Evolutionary conservation across 2,113 vertebrate genomes (phyloP).

Genomic region (Gallinago paraguaiae): DNA sequence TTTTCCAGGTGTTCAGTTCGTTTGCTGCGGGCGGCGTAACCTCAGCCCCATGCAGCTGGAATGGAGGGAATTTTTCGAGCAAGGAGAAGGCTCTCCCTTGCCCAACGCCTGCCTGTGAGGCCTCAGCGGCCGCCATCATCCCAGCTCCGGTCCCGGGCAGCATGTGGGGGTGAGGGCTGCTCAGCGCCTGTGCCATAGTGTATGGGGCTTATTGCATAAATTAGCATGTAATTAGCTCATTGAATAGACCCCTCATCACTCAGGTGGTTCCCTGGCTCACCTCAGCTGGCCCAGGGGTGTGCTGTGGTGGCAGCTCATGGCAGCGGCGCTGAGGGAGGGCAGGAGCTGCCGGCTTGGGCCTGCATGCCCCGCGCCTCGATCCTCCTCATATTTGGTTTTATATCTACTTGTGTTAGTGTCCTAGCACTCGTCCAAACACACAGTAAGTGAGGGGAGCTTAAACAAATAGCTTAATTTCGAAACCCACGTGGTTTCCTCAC

Average conservation of each 20-base stretch:
- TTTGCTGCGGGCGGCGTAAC: not conserved
- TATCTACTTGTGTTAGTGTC: fast-evolving
- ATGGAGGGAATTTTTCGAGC: fast-evolving
- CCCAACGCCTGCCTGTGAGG: too few species aligned
- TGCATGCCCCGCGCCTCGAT: fast-evolving
- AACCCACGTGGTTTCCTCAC: not conserved
- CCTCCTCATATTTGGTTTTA: fast-evolving
- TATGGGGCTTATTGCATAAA: not conserved
- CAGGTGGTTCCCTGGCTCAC: not conserved
- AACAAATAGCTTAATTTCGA: not conserved
- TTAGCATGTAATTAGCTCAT: not conserved
- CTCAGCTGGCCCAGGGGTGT: fast-evolving
- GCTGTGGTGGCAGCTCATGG: not conserved
- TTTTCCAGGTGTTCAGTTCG: fast-evolving
- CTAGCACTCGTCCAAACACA: not conserved
- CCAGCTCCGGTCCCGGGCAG: fast-evolving
- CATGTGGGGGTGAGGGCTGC: fast-evolving
- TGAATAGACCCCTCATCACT: fast-evolving
- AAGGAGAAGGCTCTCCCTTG: not conserved
- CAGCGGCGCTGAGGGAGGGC: fast-evolving
- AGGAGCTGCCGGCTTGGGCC: fast-evolving
- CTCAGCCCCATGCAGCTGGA: fast-evolving
- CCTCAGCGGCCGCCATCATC: fast-evolving
- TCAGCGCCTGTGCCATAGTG: not conserved
- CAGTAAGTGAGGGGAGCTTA: not conserved